These are phyloP conservation scores for Pterostichus madidus DNA, from an alignment of 2,888 invertebrate species.

Conservation along the genomic window DNA sequence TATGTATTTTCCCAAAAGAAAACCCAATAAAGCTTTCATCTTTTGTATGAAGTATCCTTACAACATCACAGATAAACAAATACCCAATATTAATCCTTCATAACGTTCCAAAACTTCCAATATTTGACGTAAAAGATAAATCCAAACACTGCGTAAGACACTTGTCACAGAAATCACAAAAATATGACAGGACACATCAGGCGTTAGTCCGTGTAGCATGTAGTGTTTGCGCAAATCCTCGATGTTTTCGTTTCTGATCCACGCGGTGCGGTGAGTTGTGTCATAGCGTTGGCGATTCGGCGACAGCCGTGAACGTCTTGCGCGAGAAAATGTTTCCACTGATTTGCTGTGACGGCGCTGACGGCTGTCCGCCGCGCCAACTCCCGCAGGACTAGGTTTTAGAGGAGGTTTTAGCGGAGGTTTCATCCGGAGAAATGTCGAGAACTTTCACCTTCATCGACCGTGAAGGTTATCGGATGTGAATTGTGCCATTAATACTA, in stretches of 20 bases:
- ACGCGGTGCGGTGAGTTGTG: neutral
- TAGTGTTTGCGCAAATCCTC: slow-evolving; percentile 11
- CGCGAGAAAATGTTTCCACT: neutral
- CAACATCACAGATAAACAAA: no score
- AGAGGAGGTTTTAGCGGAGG: neutral
- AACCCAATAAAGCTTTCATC: no score
- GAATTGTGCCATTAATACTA: no score
- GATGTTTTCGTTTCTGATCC: neutral
- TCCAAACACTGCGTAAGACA: slow-evolving; percentile 8
- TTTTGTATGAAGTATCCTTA: no score
- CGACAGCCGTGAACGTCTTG: no score
- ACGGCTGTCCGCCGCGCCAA: neutral
- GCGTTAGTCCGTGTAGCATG: neutral
- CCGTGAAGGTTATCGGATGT: no score
- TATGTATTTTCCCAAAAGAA: no score
- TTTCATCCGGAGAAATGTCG: no score
- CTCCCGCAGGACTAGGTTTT: slow-evolving; percentile 16
- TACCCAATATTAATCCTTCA: no score
- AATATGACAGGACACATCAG: neutral
- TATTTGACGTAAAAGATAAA: neutral
- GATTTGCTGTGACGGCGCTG: slow-evolving; percentile 11
- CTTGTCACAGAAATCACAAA: slow-evolving; percentile 9
- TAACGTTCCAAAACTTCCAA: no score
- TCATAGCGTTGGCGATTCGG: no score
- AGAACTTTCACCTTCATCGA: no score